Evolutionary conservation across 2,888 invertebrate species (phyloP).

Genomic region (Rhaphigaster nebulosa): DNA sequence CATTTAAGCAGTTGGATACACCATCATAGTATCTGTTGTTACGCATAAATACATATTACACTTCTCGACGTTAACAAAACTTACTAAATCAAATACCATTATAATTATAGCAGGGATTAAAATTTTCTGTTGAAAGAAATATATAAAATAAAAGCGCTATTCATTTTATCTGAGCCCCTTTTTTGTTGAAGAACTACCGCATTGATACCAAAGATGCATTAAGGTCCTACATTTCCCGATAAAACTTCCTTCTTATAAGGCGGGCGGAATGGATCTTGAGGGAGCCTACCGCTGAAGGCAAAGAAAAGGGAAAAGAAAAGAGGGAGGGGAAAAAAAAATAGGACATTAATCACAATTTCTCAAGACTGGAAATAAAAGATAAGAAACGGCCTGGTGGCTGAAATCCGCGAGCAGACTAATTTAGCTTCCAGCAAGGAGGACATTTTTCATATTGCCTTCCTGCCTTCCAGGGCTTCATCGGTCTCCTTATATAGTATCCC

Average conservation of each 20-base stretch:
- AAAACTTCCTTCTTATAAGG: background rate
- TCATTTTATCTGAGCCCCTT: too few species aligned
- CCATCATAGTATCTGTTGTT: too few species aligned
- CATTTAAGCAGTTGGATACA: too few species aligned
- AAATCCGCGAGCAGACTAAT: background rate
- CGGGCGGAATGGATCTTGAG: background rate
- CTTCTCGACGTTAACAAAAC: too few species aligned
- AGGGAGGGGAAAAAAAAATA: background rate
- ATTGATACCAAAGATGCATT: background rate
- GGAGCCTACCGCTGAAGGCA: background rate
- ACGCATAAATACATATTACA: too few species aligned
- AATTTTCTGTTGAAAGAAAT: too few species aligned
- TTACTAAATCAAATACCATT: too few species aligned
- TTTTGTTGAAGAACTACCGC: background rate
- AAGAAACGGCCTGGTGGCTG: background rate
- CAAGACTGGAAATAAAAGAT: slow-evolving; percentile 32
- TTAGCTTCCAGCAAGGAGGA: background rate
- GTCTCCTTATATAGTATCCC: background rate
- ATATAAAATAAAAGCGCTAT: too few species aligned
- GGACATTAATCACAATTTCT: slow-evolving; percentile 34
- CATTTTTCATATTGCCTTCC: background rate
- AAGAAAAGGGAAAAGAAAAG: background rate
- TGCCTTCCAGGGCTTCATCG: background rate
- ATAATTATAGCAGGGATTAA: too few species aligned
- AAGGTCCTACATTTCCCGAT: background rate